Percentiles rank a stretch among this genome's conserved stretches.
Conservation (phyloP, 2,888 invertebrate genomes). For the Ennomos erosarius region DNA sequence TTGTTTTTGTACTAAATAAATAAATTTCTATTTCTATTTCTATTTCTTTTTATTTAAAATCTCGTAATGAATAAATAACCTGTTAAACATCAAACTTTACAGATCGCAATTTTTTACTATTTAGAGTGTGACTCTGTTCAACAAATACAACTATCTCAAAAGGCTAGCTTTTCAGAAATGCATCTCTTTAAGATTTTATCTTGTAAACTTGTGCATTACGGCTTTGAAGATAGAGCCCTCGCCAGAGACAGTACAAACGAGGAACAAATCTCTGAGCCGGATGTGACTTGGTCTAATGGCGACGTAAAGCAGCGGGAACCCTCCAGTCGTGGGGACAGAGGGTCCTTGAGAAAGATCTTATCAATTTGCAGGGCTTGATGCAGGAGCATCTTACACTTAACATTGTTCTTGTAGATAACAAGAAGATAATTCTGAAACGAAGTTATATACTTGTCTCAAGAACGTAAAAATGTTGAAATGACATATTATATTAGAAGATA, state of each 20-base stretch:
- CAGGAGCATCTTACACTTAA: constrained; percentile 9
- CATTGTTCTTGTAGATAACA: constrained; percentile 2
- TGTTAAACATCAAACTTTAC: no score
- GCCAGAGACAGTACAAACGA: constrained; percentile 60
- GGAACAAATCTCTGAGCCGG: constrained; percentile 74
- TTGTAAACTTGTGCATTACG: constrained; percentile 11
- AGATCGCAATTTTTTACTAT: no score
- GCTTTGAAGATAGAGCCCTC: constrained; percentile 5
- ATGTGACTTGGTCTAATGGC: constrained; percentile 66
- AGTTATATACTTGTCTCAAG: no score
- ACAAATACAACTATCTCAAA: no score
- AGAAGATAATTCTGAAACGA: no score
- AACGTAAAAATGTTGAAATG: no score
- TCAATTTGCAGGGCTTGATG: constrained; percentile 62
- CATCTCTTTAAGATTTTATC: background rate
- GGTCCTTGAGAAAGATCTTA: constrained; percentile 56
- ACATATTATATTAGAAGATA: no score
- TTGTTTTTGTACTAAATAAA: no score
- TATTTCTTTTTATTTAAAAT: no score
- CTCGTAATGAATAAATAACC: no score
- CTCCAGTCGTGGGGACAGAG: constrained; percentile 39
- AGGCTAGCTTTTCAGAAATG: background rate
- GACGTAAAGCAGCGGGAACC: constrained; percentile 73
- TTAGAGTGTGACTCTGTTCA: no score
- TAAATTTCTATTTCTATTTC: no score